Percentiles rank a stretch among this genome's conserved stretches.
phyloP scores from a whole-genome alignment of 2,113 vertebrate genomes.

The Bufo gargarizans region DNA sequence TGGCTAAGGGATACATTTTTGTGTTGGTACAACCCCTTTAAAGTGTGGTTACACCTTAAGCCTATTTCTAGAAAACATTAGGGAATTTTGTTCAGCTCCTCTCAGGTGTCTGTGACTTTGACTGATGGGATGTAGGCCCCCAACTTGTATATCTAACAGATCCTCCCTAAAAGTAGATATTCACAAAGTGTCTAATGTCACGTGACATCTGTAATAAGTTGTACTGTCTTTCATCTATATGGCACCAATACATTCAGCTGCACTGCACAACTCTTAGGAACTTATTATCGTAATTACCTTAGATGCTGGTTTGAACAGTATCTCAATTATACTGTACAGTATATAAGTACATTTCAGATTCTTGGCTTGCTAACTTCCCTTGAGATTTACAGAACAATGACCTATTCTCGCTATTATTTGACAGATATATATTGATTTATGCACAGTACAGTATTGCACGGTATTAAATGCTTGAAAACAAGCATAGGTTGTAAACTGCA shows the following conservation, averaged over 20 bases:
- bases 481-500: neutral
- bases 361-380: conserved; percentile 16
- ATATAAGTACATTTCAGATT: conserved; percentile 23
- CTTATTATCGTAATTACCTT: neutral
- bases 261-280: neutral
- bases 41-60: no score
- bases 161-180: no score
- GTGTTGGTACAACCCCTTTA: no score
- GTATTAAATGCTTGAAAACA: conserved; percentile 10
- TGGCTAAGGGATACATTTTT: no score
- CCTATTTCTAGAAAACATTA: no score
- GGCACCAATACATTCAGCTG: neutral
- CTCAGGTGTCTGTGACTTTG: no score
- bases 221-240: neutral
- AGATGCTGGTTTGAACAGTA: neutral
- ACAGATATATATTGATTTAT: conserved; percentile 29
- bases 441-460: neutral
- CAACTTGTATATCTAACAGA: no score
- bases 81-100: no score
- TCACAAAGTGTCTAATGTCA: no score
- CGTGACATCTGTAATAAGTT: neutral
- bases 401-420: neutral
- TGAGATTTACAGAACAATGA: conserved; percentile 17
- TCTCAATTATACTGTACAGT: neutral
- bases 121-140: no score